Percentiles rank a stretch among this genome's conserved stretches.
Conservation (phyloP, 2,888 invertebrate genomes). For the Hydraecia micacea region DNA sequence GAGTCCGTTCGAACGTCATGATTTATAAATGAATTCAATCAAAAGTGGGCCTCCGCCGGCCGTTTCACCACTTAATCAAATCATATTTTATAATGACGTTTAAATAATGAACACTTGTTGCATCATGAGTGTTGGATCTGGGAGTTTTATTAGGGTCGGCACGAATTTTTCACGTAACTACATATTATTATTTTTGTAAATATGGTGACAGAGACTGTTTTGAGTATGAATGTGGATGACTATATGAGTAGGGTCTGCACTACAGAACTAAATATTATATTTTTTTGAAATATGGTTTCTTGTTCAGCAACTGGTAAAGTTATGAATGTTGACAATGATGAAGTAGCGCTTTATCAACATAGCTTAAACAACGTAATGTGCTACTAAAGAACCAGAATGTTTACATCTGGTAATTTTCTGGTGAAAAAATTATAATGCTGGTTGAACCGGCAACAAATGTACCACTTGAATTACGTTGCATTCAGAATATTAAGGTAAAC, state of each 20-base stretch:
- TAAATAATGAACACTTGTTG: conserved; percentile 52
- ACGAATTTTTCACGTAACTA: background rate
- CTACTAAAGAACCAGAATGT: background rate
- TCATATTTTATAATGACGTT: conserved; percentile 54
- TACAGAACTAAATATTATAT: too few relatives aligned
- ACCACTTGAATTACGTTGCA: too few relatives aligned
- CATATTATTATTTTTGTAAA: background rate
- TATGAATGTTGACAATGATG: background rate
- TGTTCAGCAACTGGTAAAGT: background rate
- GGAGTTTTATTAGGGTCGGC: background rate
- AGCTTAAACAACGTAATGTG: background rate
- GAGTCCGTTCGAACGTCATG: conserved; percentile 37
- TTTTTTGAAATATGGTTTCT: background rate
- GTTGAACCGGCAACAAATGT: too few relatives aligned
- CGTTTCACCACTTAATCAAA: conserved; percentile 63
- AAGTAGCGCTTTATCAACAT: background rate
- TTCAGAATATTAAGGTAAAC: too few relatives aligned
- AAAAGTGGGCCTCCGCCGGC: conserved; percentile 42
- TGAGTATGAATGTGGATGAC: background rate
- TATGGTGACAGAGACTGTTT: background rate
- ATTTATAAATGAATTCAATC: conserved; percentile 60
- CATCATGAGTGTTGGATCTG: conserved; percentile 13
- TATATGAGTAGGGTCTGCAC: too few relatives aligned
- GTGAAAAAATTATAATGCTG: background rate
- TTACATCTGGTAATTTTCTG: background rate